These are phyloP conservation scores for Antigone vipio DNA, from an alignment of 2,113 vertebrate species.

Conservation along the genomic window DNA sequence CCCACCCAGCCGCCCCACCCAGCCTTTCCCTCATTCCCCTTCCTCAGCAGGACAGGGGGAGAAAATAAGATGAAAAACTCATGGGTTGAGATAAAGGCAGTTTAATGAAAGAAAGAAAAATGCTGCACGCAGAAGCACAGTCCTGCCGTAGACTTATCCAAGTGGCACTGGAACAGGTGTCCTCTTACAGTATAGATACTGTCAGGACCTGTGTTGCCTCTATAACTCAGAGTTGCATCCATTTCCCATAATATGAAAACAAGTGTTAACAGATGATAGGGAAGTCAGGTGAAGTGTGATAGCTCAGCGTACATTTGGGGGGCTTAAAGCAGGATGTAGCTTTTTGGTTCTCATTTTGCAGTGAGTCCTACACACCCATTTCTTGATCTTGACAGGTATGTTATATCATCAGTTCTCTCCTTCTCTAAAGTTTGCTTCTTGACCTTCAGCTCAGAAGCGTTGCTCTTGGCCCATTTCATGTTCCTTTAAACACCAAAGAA, in stretches of 20 bases:
- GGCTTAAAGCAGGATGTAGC: not conserved
- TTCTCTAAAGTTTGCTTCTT: not conserved
- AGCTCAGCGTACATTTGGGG: not conserved
- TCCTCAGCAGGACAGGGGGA: not conserved
- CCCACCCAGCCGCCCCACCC: not conserved
- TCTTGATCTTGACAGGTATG: not conserved
- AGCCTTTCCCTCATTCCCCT: too few species aligned
- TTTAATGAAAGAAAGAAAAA: not conserved
- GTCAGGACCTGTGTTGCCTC: rapidly evolving
- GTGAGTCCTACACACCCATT: not conserved
- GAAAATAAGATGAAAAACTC: not conserved
- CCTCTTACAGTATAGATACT: not conserved
- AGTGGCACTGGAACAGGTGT: not conserved
- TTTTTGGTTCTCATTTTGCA: not conserved
- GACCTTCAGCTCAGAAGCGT: not conserved
- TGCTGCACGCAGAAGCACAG: not conserved
- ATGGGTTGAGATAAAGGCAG: not conserved
- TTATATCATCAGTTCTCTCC: not conserved
- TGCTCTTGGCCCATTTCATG: not conserved
- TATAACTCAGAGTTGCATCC: not conserved
- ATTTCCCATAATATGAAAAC: not conserved
- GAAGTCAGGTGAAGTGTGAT: not conserved
- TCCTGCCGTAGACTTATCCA: not conserved
- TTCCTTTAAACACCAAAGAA: not conserved
- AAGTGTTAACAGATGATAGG: not conserved